Evolutionary conservation across 1,140 invertebrate species (phyloP).

Genomic region (Cotesia chilonis): DNA sequence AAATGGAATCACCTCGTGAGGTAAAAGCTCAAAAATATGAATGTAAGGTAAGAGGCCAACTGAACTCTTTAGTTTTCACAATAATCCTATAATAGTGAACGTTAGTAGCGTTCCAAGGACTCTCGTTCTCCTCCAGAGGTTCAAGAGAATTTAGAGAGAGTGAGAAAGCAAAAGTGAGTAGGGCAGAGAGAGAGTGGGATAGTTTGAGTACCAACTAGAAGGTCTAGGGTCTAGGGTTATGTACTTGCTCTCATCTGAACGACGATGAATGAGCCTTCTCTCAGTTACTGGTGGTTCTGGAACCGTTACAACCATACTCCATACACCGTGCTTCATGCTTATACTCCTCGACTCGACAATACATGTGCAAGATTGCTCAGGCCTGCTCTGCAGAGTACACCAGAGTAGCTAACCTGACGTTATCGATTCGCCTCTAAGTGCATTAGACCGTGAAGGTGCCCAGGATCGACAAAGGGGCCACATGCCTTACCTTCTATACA

Average conservation of each 20-base stretch:
- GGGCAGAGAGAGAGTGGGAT: slow-evolving; percentile 16
- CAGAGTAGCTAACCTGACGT: slow-evolving; percentile 29
- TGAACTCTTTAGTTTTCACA: slow-evolving; percentile 19
- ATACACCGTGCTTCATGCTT: not conserved
- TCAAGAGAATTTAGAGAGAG: slow-evolving; percentile 6
- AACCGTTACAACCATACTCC: not conserved
- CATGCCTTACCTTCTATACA: slow-evolving; percentile 20
- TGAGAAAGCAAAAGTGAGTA: not conserved
- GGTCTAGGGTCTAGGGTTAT: slow-evolving; percentile 16
- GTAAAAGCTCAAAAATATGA: slow-evolving; percentile 1
- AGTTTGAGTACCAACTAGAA: slow-evolving; percentile 32
- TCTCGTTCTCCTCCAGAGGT: not conserved
- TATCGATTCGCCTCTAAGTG: slow-evolving; percentile 35
- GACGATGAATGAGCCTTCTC: not conserved
- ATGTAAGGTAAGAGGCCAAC: slow-evolving; percentile 11
- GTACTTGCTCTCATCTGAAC: slow-evolving; percentile 18
- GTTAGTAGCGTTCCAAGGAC: slow-evolving; percentile 21
- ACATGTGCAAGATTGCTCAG: too few relatives aligned
- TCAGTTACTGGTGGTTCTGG: too few relatives aligned
- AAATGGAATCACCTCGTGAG: not conserved
- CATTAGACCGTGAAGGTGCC: slow-evolving; percentile 37
- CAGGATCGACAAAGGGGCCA: slow-evolving; percentile 32
- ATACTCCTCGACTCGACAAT: too few relatives aligned
- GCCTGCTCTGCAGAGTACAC: not conserved
- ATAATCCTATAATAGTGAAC: not conserved